These are phyloP conservation scores for Cyanistes caeruleus DNA, from an alignment of 2,113 vertebrate species.

Conservation along the genomic window DNA sequence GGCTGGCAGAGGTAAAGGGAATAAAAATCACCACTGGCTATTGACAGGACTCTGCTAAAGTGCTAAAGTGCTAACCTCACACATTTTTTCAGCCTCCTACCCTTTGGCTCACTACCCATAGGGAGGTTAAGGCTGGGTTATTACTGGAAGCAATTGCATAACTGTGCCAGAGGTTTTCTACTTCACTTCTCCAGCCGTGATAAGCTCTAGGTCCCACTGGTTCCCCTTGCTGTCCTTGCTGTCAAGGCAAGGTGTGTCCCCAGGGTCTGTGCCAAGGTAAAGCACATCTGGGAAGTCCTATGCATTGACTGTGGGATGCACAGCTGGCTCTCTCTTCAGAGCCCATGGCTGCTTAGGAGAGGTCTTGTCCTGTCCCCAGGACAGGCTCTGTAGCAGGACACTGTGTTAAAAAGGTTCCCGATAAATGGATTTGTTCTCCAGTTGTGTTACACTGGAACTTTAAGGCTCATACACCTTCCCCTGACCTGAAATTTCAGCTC, in stretches of 20 bases:
- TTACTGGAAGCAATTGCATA: not conserved
- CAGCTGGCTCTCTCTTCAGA: not conserved
- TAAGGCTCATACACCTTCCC: not conserved
- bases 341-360: rapidly evolving
- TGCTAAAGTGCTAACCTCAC: not conserved
- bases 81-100: slow-evolving; percentile 23
- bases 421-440: not conserved
- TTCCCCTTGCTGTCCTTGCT: not conserved
- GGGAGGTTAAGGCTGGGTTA: not conserved
- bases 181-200: not conserved
- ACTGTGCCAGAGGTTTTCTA: not conserved
- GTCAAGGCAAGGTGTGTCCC: not conserved
- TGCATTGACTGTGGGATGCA: not conserved
- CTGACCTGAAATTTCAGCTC: not conserved
- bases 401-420: not conserved
- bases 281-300: not conserved
- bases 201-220: not conserved
- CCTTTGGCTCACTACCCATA: not conserved
- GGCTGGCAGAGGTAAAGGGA: not conserved
- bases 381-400: not conserved
- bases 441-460: not conserved
- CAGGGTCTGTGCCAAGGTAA: not conserved
- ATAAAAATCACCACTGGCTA: not conserved
- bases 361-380: not conserved
- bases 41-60: not conserved